phyloP scores from a whole-genome alignment of 2,797 vertebrate genomes.

The Lagorchestes hirsutus region DNA sequence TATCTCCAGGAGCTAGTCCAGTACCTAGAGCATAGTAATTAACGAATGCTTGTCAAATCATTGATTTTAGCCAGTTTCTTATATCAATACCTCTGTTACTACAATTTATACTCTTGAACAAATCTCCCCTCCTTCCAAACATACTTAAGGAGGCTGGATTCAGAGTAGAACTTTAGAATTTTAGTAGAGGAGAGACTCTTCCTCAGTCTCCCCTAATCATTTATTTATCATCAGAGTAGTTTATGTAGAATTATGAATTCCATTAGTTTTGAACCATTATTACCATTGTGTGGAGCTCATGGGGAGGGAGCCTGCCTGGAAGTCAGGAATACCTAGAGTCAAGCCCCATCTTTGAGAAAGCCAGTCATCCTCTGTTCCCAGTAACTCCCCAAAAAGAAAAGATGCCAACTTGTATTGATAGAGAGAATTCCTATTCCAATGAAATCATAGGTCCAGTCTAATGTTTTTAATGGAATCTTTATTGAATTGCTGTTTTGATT shows the following conservation, averaged over 20 bases:
- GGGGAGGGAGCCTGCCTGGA: background rate
- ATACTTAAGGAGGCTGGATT: background rate
- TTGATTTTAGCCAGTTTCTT: background rate
- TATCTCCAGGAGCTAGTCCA: background rate
- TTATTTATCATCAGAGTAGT: background rate
- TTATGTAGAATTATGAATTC: background rate
- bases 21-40: background rate
- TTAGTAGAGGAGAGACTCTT: background rate
- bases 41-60: background rate
- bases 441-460: background rate
- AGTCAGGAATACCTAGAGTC: background rate
- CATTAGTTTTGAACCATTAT: background rate
- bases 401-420: background rate
- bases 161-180: background rate
- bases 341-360: background rate
- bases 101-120: accelerated
- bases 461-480: background rate
- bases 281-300: background rate
- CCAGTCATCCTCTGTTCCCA: background rate
- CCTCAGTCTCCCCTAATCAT: background rate
- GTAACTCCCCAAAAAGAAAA: background rate
- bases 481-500: background rate
- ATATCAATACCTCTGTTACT: background rate
- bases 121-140: background rate
- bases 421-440: background rate